Evolutionary conservation across 1,140 invertebrate species (phyloP).

Genomic region (Drusus annulatus): DNA sequence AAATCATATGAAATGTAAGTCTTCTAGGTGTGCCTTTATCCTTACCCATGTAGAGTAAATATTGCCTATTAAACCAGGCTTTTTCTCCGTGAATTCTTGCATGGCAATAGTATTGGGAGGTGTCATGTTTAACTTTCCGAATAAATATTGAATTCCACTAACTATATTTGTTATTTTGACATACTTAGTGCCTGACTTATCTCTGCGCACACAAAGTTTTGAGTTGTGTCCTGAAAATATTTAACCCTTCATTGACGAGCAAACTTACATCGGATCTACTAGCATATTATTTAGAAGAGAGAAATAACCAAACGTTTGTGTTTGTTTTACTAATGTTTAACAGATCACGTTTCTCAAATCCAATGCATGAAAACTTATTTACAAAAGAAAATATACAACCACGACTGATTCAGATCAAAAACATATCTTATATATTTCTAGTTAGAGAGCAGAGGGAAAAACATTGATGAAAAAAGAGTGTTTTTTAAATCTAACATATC

Average conservation of each 20-base stretch:
- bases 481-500: background rate
- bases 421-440: no score
- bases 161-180: conserved; percentile 57
- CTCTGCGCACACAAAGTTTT: conserved; percentile 36
- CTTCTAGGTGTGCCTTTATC: conserved; percentile 26
- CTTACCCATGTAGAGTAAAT: conserved; percentile 42
- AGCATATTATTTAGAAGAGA: no score
- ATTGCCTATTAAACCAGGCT: conserved; percentile 35
- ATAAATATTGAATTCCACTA: conserved; percentile 53
- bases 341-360: no score
- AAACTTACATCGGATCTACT: background rate
- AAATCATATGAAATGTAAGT: background rate
- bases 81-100: conserved; percentile 21
- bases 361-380: no score
- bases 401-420: no score
- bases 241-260: conserved; percentile 27
- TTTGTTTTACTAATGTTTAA: no score
- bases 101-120: conserved; percentile 36
- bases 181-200: conserved; percentile 52
- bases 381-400: no score
- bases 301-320: no score
- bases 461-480: no score
- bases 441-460: no score
- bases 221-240: background rate
- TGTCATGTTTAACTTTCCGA: conserved; percentile 52